Base-by-base conservation (phyloP, 2,888 invertebrate species). In the Pristionchus exspectatus region DNA sequence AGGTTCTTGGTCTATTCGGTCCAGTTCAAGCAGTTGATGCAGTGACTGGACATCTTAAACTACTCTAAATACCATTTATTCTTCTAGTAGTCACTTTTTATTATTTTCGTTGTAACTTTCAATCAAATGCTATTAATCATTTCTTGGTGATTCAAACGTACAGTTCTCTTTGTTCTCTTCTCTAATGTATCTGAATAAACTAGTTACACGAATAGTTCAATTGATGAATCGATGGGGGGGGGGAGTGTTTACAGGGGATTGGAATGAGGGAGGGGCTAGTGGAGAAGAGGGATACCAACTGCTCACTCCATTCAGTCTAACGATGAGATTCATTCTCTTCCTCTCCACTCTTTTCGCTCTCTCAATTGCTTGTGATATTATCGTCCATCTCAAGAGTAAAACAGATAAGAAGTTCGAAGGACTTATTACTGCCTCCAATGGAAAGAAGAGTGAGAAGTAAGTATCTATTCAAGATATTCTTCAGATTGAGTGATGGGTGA, bases 41-140 rank as follows among this genome's bases (percentile, higher is more conserved):
- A 74, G 95, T 96, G 18, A 95, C 96, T 3, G 96, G 96, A 44
- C 93, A 94, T n/a, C 94, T 96, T 16, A 95, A 95, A 90, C 93
- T 96, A 87, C 94, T 96, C 72, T 95, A 91, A 89, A 77, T 72
- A 21, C 5, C 16, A 12, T 18, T 27, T 18, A 18, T 33, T 85
- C 85, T 27, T 27, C 72, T 14, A 50, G n/a, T 44, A 54, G 33
- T 72, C 30, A 4, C 24, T 18, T 5, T 30, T 72, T 50, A 50
- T 72, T 83, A 27, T 54, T 56, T 83, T 59, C 24, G n/a, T 59
- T 59, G 16, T 59, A 54, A 72, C 30, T 72, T 72, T 72, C 59
- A 59, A 59, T 59, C 4, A 12, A 59, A 59, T 72, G 59, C 59
- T 59, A 59, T 59, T 59, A 59, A 59, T 59, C 59, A 59, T 59